These are phyloP conservation scores for Lophotis ruficrista DNA, from an alignment of 2,113 vertebrate species.

Conservation along the genomic window DNA sequence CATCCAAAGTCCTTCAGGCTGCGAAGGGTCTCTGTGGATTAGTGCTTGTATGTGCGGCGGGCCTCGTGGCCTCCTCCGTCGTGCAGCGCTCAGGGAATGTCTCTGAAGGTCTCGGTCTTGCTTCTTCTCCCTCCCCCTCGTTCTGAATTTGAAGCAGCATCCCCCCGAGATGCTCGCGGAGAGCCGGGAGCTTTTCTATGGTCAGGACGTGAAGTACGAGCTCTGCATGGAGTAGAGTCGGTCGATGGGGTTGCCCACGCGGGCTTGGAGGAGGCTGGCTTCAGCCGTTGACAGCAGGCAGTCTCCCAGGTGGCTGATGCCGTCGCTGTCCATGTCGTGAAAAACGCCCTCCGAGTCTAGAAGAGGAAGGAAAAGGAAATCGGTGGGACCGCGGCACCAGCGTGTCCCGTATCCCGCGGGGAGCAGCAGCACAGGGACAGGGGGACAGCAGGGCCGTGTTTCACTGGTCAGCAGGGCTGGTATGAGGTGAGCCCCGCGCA, in stretches of 20 bases:
- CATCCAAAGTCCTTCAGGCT: neutral
- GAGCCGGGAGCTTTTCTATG: neutral
- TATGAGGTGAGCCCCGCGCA: neutral
- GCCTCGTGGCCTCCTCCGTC: neutral
- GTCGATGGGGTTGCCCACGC: conserved; percentile 89
- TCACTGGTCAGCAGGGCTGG: neutral
- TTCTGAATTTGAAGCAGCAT: neutral
- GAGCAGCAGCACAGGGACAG: neutral
- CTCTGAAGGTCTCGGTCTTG: neutral
- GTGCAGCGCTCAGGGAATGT: neutral
- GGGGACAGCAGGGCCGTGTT: neutral
- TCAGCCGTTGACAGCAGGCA: conserved; percentile 83
- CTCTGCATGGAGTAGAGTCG: conserved; percentile 93
- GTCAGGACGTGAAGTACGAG: conserved; percentile 94
- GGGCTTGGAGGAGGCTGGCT: conserved; percentile 77
- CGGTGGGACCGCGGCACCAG: fast-evolving
- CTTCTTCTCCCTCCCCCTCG: neutral
- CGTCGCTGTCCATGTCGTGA: conserved; percentile 88
- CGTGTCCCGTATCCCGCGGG: too few species aligned
- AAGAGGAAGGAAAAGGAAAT: neutral
- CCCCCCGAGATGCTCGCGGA: neutral
- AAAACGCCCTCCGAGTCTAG: conserved; percentile 87
- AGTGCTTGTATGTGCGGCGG: neutral
- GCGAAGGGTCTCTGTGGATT: neutral
- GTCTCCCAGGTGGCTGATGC: conserved; percentile 86